A percentile compares a stretch with the other conserved stretches of the same genome.
Conservation (phyloP, 1,140 invertebrate species). For the Heliconius hermathena region DNA sequence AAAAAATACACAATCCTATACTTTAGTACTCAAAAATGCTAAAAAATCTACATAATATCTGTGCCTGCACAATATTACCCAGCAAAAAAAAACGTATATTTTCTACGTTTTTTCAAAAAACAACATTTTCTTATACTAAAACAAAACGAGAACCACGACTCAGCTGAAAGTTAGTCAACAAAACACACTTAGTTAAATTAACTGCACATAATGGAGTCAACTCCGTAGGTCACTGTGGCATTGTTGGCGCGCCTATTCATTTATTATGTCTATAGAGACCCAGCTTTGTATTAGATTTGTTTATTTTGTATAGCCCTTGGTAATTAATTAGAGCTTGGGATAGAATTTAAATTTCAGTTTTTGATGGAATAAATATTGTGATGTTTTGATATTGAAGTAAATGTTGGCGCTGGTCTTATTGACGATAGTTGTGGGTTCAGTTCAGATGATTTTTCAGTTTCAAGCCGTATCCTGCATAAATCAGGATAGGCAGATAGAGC, state of each 20-base stretch:
- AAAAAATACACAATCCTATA: no score
- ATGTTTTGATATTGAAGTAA: not conserved
- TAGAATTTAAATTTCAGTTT: not conserved
- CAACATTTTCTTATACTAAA: not conserved
- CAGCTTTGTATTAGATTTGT: slow-evolving; percentile 31
- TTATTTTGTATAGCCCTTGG: slow-evolving; percentile 25
- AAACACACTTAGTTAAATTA: slow-evolving; percentile 26
- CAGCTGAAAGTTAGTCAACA: slow-evolving; percentile 1
- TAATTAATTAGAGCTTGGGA: not conserved
- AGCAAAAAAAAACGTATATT: not conserved
- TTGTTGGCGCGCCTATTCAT: slow-evolving; percentile 43
- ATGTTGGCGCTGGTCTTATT: no score
- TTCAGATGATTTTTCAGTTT: no score
- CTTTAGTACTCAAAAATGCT: no score
- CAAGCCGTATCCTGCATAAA: no score
- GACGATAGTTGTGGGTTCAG: no score
- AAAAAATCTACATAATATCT: no score
- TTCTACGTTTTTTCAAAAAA: no score
- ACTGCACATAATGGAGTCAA: slow-evolving; percentile 39
- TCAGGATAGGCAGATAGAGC: no score
- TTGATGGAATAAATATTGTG: not conserved
- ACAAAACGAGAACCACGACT: not conserved
- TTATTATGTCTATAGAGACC: slow-evolving; percentile 40
- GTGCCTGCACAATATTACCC: not conserved
- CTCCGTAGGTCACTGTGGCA: slow-evolving; percentile 35